Evolutionary conservation across 2,888 invertebrate genomes (phyloP).

Genomic region (Molanna angustata): DNA sequence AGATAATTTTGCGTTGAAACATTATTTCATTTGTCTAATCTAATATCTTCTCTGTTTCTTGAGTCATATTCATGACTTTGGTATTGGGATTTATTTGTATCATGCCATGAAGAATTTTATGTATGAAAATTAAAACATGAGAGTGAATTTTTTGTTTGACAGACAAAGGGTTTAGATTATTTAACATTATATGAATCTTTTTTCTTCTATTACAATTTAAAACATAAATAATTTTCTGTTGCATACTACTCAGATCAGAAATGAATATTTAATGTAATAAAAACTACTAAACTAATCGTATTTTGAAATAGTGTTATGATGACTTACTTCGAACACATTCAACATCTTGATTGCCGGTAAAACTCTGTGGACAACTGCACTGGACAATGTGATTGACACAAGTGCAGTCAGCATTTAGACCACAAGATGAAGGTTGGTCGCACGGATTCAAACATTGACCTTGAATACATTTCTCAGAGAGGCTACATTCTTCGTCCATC

Average conservation of each 20-base stretch:
- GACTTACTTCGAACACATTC: slow-evolving; percentile 83
- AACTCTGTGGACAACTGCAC: slow-evolving; percentile 81
- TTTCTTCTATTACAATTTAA: neutral
- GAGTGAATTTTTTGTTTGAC: too few relatives aligned
- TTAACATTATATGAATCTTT: too few relatives aligned
- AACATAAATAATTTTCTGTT: neutral
- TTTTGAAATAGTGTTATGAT: slow-evolving; percentile 12
- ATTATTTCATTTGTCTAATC: too few relatives aligned
- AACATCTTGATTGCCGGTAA: slow-evolving; percentile 78
- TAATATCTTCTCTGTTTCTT: too few relatives aligned
- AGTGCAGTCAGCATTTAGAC: slow-evolving; percentile 77
- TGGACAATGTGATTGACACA: slow-evolving; percentile 70
- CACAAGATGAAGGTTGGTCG: slow-evolving; percentile 71
- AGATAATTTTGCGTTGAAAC: too few relatives aligned
- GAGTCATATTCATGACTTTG: too few relatives aligned
- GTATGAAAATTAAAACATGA: too few relatives aligned
- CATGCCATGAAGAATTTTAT: too few relatives aligned
- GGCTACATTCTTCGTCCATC: slow-evolving; percentile 74
- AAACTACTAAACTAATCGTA: neutral
- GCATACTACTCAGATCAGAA: neutral
- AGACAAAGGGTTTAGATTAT: too few relatives aligned
- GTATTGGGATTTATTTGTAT: too few relatives aligned
- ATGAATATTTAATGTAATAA: neutral
- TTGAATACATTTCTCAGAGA: slow-evolving; percentile 74
- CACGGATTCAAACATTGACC: slow-evolving; percentile 84